Percentiles rank a stretch among this genome's conserved stretches.
Evolutionary conservation across 2,113 vertebrate species (phyloP).

Genomic region (Heterotilapia buettikoferi): DNA sequence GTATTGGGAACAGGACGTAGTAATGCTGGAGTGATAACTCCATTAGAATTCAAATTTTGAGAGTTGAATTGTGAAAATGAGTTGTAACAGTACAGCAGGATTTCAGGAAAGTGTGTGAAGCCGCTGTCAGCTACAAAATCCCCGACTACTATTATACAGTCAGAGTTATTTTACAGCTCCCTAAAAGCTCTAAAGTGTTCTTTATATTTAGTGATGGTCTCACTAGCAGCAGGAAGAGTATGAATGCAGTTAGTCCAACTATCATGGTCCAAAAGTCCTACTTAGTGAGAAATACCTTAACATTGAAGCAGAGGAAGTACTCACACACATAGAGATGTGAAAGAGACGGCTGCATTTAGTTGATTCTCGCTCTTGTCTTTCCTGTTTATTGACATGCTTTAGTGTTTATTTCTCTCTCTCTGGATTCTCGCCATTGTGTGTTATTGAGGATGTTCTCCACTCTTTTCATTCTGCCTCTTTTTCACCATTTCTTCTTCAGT

Average conservation of each 20-base stretch:
- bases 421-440: neutral
- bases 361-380: neutral
- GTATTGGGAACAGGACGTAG: neutral
- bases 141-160: neutral
- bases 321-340: neutral
- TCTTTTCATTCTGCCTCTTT: neutral
- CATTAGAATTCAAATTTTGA: neutral
- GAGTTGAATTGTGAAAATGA: neutral
- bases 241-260: neutral
- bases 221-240: rapidly evolving
- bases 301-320: neutral
- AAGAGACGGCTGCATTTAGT: neutral
- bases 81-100: neutral
- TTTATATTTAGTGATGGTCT: neutral
- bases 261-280: neutral
- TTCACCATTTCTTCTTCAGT: neutral
- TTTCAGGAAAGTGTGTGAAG: neutral
- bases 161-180: neutral
- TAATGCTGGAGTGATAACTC: neutral
- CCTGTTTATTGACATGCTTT: neutral
- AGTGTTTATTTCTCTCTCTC: neutral
- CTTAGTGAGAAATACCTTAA: neutral
- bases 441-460: neutral
- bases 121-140: neutral
- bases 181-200: neutral